Conservation (phyloP, 2,888 invertebrate species). For the Leistus spinibarbis region DNA sequence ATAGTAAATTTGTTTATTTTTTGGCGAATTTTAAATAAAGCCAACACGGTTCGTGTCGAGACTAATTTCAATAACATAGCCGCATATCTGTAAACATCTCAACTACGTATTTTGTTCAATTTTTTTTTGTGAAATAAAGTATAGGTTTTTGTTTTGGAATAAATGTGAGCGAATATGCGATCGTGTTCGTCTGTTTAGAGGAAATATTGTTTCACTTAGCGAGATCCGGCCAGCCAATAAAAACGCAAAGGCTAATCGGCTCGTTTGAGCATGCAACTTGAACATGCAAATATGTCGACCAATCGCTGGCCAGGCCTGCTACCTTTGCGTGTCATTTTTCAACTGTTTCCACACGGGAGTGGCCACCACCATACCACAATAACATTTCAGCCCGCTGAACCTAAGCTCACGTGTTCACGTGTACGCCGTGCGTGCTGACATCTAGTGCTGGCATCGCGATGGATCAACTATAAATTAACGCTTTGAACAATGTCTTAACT, state of each 20-base stretch:
- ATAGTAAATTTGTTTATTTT: too few relatives aligned
- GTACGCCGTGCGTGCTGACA: background rate
- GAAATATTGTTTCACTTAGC: conserved; percentile 39
- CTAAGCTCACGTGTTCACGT: background rate
- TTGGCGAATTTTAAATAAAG: too few relatives aligned
- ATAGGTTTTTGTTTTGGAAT: too few relatives aligned
- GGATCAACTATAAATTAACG: conserved; percentile 29
- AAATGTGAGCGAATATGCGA: background rate
- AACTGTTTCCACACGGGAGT: conserved; percentile 38
- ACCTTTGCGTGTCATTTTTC: conserved; percentile 39
- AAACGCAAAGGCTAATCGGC: conserved; percentile 36
- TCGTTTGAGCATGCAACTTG: conserved; percentile 31
- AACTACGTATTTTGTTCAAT: too few relatives aligned
- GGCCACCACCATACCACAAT: conserved; percentile 24
- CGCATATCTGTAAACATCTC: too few relatives aligned
- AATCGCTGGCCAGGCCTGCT: conserved; percentile 21
- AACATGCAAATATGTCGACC: conserved; percentile 39
- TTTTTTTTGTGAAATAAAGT: too few relatives aligned
- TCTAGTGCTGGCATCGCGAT: conserved; percentile 9
- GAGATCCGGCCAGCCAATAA: conserved; percentile 32
- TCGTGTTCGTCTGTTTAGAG: conserved; percentile 22
- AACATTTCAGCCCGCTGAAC: conserved; percentile 11
- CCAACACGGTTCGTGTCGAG: too few relatives aligned
- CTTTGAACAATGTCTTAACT: conserved; percentile 35
- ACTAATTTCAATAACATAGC: too few relatives aligned